These are phyloP conservation scores for Oegoconia quadripuncta DNA, from an alignment of 2,888 invertebrate species.

Conservation along the genomic window DNA sequence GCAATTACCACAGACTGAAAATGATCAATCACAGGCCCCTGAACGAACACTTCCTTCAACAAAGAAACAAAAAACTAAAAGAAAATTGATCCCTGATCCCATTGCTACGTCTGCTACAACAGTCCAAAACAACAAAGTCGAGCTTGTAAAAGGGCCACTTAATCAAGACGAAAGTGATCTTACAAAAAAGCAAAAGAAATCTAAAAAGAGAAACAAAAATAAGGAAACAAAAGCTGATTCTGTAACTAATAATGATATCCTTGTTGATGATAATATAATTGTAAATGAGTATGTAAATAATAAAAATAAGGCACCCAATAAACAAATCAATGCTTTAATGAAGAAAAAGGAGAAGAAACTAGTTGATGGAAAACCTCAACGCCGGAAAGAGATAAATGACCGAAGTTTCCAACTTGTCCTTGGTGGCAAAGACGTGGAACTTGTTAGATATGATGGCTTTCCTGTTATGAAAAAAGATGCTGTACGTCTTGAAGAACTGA, in stretches of 20 bases:
- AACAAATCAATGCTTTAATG: conserved; percentile 19
- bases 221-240: conserved; percentile 6
- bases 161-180: background rate
- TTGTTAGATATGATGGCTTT: conserved; percentile 84
- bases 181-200: conserved; percentile 1
- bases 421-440: conserved; percentile 81
- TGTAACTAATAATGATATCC: background rate
- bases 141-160: background rate
- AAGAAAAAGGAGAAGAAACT: conserved; percentile 38
- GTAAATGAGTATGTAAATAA: background rate
- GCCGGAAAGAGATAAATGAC: conserved; percentile 68
- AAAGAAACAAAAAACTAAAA: conserved; percentile 27
- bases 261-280: background rate
- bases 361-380: conserved; percentile 48
- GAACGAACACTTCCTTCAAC: conserved; percentile 8
- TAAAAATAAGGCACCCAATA: background rate
- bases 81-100: conserved; percentile 4
- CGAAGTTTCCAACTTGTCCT: conserved; percentile 75
- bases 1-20: too few relatives aligned
- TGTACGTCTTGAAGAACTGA: conserved; percentile 80
- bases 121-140: background rate
- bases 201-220: conserved; percentile 9
- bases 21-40: background rate
- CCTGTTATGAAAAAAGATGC: conserved; percentile 86
- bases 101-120: background rate